phyloP scores from a whole-genome alignment of 2,888 invertebrate genomes.

The Halictus quadricinctus region DNA sequence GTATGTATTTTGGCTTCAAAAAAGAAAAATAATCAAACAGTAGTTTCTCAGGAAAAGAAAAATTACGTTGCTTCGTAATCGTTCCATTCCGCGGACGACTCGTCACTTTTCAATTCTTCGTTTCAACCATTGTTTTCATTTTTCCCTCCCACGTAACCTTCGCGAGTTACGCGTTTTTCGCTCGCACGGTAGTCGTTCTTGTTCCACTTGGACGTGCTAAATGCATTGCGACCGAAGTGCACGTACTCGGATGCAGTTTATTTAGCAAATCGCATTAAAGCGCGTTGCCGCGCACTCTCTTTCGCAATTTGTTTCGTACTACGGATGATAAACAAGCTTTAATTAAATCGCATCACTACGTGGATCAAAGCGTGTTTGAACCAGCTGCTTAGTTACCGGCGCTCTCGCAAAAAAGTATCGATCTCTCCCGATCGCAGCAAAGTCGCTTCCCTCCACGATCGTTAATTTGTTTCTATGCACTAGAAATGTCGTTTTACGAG shows the following conservation, averaged over 20 bases:
- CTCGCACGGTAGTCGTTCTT: background rate
- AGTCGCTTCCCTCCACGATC: background rate
- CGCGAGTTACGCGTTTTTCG: background rate
- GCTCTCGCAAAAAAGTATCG: background rate
- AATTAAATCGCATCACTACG: constrained; percentile 37
- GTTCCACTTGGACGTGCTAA: constrained; percentile 12
- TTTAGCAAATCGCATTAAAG: background rate
- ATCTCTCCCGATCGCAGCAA: background rate
- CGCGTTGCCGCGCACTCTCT: background rate
- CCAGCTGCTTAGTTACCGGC: background rate
- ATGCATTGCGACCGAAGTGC: constrained; percentile 16
- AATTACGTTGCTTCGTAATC: constrained; percentile 10
- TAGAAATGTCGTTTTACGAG: background rate
- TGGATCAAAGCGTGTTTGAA: constrained; percentile 24
- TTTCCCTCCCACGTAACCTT: background rate
- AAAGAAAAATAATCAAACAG: background rate
- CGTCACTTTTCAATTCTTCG: constrained; percentile 7
- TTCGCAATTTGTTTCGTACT: constrained; percentile 7
- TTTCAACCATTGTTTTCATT: background rate
- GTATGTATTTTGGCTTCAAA: background rate
- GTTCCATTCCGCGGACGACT: background rate
- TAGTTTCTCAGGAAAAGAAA: background rate
- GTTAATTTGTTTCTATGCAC: background rate
- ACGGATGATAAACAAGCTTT: constrained; percentile 39
- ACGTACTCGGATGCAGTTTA: constrained; percentile 4